Evolutionary conservation across 2,888 invertebrate species (phyloP).

Genomic region (Leucoptera coffeella): DNA sequence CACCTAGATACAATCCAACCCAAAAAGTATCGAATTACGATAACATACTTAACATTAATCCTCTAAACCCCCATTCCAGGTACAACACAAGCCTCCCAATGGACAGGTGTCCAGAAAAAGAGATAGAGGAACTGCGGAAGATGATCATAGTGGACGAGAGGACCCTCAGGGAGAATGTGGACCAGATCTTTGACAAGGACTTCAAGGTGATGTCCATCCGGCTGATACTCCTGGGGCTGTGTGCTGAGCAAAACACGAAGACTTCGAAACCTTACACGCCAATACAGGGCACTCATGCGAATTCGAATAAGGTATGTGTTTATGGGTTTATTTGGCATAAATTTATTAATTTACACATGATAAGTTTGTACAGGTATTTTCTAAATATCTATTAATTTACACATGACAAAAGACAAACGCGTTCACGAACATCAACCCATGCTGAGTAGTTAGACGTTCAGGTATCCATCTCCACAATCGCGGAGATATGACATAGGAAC

Average conservation of each 20-base stretch:
- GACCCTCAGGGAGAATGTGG: conserved; percentile 49
- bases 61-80: too few species aligned
- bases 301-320: conserved; percentile 14
- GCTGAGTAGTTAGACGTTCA: too few species aligned
- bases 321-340: not conserved
- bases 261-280: conserved; percentile 12
- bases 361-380: not conserved
- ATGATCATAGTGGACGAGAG: conserved; percentile 64
- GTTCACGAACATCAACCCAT: too few species aligned
- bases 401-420: too few species aligned
- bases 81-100: conserved; percentile 74
- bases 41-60: too few species aligned
- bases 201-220: conserved; percentile 63
- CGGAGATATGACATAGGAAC: too few species aligned
- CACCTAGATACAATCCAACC: too few species aligned
- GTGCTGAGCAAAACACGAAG: conserved; percentile 42
- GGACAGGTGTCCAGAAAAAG: conserved; percentile 69
- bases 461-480: too few species aligned
- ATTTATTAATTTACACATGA: not conserved
- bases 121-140: conserved; percentile 66
- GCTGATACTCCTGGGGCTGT: conserved; percentile 55
- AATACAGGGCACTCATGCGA: conserved; percentile 5
- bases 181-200: conserved; percentile 63
- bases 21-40: too few species aligned
- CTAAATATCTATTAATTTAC: too few species aligned